Base-by-base conservation (phyloP, 2,888 invertebrate species). In the Euproctis similis region DNA sequence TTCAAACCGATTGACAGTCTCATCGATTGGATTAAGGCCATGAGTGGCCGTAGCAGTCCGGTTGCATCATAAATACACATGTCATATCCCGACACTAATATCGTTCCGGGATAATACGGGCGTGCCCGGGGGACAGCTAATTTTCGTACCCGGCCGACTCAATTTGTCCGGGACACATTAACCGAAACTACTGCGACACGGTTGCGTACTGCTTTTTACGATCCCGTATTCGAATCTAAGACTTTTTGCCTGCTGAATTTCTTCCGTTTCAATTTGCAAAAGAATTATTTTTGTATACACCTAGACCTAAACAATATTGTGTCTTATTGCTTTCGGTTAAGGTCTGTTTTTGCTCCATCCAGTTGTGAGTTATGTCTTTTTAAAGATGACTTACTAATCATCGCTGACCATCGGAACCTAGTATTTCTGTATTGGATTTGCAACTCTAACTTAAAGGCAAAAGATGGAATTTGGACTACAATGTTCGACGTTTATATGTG, bases 131-230 rank as follows among this genome's bases (percentile, higher is more conserved):
- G 75, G 81, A 51, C 32, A 63, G 57, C 77, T 82, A 82, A 84
- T 84, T 78, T 66, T 66, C 68, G 59, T 67, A 55, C 62, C 64
- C 64, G 60, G 68, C 68, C 72, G 78, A 82, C 82, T 78, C 82
- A 81, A 84, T 82, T 81, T 81, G 75, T 58, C 71, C 72, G 53
- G 69, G 69, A 64, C 76, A 69, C 82, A 82, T 84, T 82, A 84
- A 75, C 69, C 66, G 68, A 73, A 75, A 76, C 78, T 73, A 74
- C 68, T 68, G 67, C 69, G 72, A 70, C 73, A 77, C 71, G 69
- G 73, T 68, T 68, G 71, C 70, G 63, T 61, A 64, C 65, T 65
- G 54, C 71, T 69, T 77, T 82, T 82, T 82, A 84, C 71, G 76
- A 77, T 52, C 55, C 54, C 46, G 41, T 46, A 36, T 63, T 68